Base-by-base conservation (phyloP, 2,113 vertebrate species). In the Redunca redunca region DNA sequence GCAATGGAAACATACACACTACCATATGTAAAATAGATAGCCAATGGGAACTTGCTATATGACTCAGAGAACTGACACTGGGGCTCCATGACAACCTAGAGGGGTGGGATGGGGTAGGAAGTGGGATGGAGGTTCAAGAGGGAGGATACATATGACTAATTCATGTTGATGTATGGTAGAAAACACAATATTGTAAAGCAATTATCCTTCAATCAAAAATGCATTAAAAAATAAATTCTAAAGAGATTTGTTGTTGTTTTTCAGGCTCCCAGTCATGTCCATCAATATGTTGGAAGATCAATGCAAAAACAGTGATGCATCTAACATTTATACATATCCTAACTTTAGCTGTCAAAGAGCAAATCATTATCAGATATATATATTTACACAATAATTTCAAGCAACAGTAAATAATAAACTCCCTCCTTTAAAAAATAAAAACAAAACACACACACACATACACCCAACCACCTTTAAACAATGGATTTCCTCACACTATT, bases 321-420 rank as follows among this genome's bases (percentile, higher is more conserved):
- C 99, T 99, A 99, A 96, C 97, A 98, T 98, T 98, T 98, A 98
- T 98, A 99, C 98, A 99, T 95, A 97, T 99, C 98, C 98, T 99
- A 99, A 98, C 88, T 99, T 98, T 97, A 99, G 98, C 98, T 96
- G 95, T 98, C 99, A 98, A 99, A 99, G 98, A 99, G 98, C 98
- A 99, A 98, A 99, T 99, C 98, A 98, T 99, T 98, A 98, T 98
- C 98, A 99, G 98, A 99, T 99, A 99, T 98, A 99, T 98, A 98
- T 98, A 98, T 98, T 98, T 97, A 98, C 96, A 98, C 53, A 99
- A 98, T 97, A 98, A 99, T 98, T 99, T 99, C 98, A 99, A 99
- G 98, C 99, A 98, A 98, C 96, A 98, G 99, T 98, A 99, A 99
- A 99, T 99, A 99, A 99, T 98, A 98, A 98, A 98, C 71, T 98